These are phyloP conservation scores for Panonychus citri DNA, from an alignment of 1,140 invertebrate species.

Conservation along the genomic window DNA sequence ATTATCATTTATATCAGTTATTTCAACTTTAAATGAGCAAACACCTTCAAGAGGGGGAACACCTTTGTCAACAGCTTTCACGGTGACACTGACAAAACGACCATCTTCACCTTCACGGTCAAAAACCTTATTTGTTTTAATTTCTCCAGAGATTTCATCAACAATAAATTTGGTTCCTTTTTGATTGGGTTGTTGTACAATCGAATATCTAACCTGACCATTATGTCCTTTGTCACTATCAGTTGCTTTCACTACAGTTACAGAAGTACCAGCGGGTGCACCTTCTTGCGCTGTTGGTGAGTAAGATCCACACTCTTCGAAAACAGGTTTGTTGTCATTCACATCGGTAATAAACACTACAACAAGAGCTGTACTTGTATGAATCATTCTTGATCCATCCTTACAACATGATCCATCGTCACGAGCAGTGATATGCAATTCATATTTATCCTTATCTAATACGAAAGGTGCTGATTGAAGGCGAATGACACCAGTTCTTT, in stretches of 20 bases:
- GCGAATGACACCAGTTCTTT: conserved; percentile 78
- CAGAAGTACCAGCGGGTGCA: conserved; percentile 67
- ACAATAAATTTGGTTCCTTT: conserved; percentile 86
- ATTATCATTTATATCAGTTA: conserved; percentile 65
- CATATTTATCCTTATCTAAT: conserved; percentile 56
- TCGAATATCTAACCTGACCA: conserved; percentile 78
- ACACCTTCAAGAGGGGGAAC: conserved; percentile 79
- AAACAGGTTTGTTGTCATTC: conserved; percentile 81
- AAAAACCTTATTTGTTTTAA: conserved; percentile 82
- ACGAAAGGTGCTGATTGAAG: conserved; percentile 58
- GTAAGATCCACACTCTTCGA: conserved; percentile 72
- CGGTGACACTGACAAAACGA: conserved; percentile 80
- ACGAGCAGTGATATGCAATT: conserved; percentile 74
- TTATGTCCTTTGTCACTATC: conserved; percentile 72
- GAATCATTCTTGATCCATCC: conserved; percentile 55
- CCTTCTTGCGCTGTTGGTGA: conserved; percentile 69
- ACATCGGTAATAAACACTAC: conserved; percentile 90
- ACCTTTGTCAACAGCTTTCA: conserved; percentile 88
- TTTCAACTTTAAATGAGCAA: conserved; percentile 85
- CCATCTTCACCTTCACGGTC: conserved; percentile 84
- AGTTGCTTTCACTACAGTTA: conserved; percentile 47
- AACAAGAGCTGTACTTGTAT: conserved; percentile 79
- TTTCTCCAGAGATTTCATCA: conserved; percentile 77
- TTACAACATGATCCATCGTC: conserved; percentile 80
- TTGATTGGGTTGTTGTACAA: conserved; percentile 84